phyloP scores from a whole-genome alignment of 1,140 invertebrate genomes.

The Heterodera carotae region DNA sequence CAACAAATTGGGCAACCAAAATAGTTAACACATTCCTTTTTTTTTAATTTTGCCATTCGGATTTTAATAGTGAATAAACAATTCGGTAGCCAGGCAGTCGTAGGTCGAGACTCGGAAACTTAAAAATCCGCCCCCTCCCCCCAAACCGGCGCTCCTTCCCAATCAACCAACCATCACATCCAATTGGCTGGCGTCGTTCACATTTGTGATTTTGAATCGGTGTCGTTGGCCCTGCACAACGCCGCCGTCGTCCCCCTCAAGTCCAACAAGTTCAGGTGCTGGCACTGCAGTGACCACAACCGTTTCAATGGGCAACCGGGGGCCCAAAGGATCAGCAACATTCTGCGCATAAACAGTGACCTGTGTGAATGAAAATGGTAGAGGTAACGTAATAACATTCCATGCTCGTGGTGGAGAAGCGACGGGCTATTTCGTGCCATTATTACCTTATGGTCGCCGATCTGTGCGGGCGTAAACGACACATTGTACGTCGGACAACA shows the following conservation, averaged over 20 bases:
- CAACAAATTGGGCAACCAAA: too few species aligned
- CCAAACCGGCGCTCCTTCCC: too few species aligned
- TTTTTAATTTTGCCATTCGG: too few species aligned
- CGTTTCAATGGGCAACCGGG: slow-evolving; percentile 32
- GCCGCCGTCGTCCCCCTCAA: slow-evolving; percentile 29
- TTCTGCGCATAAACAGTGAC: slow-evolving; percentile 31
- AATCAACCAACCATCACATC: slow-evolving; percentile 20
- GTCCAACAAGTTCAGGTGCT: slow-evolving; percentile 51
- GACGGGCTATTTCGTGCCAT: too few species aligned
- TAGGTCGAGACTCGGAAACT: too few species aligned
- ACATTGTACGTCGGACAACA: slow-evolving; percentile 27
- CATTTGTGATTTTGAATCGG: slow-evolving; percentile 68
- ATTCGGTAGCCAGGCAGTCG: too few species aligned
- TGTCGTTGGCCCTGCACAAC: slow-evolving; percentile 73
- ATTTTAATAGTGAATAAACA: too few species aligned
- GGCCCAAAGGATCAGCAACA: slow-evolving; percentile 11
- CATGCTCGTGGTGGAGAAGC: too few species aligned
- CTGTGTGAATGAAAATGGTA: slow-evolving; percentile 30
- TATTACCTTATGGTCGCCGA: slow-evolving; percentile 49
- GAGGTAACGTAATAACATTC: too few species aligned
- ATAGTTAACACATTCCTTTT: too few species aligned
- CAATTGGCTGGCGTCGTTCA: slow-evolving; percentile 71
- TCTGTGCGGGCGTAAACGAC: slow-evolving; percentile 23
- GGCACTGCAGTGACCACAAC: slow-evolving; percentile 49
- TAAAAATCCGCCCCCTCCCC: too few species aligned